Evolutionary conservation across 2,888 invertebrate species (phyloP), one percentile per base, ranked within the genome.

Genomic region (Orgyia antiqua): DNA sequence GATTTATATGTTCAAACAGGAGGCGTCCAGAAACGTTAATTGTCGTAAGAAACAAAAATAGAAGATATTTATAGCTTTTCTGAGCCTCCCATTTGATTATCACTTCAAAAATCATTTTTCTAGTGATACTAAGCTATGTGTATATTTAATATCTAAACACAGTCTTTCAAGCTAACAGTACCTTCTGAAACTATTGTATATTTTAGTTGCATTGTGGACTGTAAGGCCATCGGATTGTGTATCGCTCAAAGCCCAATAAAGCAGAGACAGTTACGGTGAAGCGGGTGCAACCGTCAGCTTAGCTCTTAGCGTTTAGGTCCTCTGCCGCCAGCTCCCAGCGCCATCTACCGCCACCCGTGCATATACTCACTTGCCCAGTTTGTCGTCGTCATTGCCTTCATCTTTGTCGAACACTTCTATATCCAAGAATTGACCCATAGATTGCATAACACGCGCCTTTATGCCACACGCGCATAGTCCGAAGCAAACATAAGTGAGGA

Each of bases 371-470:
- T 94, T 94, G 86, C 97, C 97, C 55, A 97, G 89, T 60, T 90
- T 90, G 83, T 97, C 97, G 86, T 97, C 96, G 72, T 92, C 91
- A 60, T 92, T 90, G 59, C 90, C 89, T 56, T 95, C 94, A 76
- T 97, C 97, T 76, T 92, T 91, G 89, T 97, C 97, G 88, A 91
- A 91, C 51, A 96, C 84, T 68, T 92, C 92, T 52, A 96, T 77
- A 60, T 91, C 90, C 76, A 94, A 84, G 69, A 88, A 87, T 83
- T 94, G 94, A 51, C 93, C 93, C 78, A 90, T 76, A 74, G 91
- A 73, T 71, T 89, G 88, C 87, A 89, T 84, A 65, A 90, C 76
- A 57, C 77, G 75, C 76, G 84, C 84, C 87, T 87, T 66, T 68
- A 71, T 72, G 66, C 67, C 72, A 61, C 64, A 68, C 72, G 69